Conservation (phyloP, 2,888 invertebrate species). For the Polydrusus pterygomalis region DNA sequence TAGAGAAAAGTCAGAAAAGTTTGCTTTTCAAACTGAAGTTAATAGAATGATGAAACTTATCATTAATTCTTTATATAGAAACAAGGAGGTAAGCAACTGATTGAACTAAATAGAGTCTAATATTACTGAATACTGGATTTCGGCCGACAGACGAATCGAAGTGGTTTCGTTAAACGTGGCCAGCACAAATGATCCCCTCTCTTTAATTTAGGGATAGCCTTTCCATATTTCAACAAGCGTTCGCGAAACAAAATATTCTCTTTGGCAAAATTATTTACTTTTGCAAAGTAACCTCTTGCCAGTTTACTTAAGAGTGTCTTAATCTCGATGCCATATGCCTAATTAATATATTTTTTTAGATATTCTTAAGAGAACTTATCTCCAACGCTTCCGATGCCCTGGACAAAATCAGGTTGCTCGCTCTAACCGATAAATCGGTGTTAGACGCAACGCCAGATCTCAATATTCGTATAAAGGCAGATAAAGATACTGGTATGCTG, state of each 20-base stretch:
- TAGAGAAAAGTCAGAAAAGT: constrained; percentile 90
- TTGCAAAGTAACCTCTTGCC: no score
- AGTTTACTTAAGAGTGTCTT: no score
- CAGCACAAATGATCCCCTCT: no score
- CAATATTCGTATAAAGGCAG: constrained; percentile 92
- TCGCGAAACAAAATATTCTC: no score
- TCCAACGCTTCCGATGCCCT: constrained; percentile 99
- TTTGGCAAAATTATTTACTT: no score
- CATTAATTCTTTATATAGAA: constrained; percentile 98
- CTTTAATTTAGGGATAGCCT: no score
- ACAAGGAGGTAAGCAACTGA: constrained; percentile 86
- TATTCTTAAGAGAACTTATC: constrained; percentile 97
- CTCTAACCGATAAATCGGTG: constrained; percentile 89
- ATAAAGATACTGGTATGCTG: constrained; percentile 92
- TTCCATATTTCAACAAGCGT: no score
- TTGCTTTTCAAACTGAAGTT: constrained; percentile 97
- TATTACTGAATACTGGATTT: no score
- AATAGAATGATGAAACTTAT: constrained; percentile 99
- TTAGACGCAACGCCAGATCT: constrained; percentile 88
- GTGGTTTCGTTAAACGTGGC: no score
- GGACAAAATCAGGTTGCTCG: constrained; percentile 96
- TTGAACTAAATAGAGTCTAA: no score
- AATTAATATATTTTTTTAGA: constrained; percentile 74
- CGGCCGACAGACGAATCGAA: no score
- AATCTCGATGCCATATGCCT: neutral